These are phyloP conservation scores for Diadromus collaris DNA, from an alignment of 2,888 invertebrate species.

Conservation along the genomic window DNA sequence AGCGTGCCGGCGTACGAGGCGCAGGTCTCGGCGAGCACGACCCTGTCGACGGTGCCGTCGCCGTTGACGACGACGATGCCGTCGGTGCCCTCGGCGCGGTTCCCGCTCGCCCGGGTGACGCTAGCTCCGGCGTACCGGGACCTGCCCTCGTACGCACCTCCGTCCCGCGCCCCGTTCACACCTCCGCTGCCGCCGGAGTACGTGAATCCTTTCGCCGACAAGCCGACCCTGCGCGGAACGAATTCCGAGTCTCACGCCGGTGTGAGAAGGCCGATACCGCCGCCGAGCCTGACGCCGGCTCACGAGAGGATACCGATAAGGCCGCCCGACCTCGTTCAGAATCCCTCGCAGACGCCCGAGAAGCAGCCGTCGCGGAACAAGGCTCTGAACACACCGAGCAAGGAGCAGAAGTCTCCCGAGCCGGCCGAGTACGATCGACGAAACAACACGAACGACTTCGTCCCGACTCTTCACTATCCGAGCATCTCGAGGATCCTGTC, in stretches of 20 bases:
- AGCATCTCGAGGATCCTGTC: conserved; percentile 92
- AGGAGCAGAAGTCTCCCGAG: conserved; percentile 68
- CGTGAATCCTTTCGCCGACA: conserved; percentile 93
- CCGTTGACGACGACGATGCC: conserved; percentile 81
- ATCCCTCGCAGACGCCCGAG: conserved; percentile 69
- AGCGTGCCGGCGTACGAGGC: conserved; percentile 85
- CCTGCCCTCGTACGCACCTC: conserved; percentile 91
- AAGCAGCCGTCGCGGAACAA: conserved; percentile 72
- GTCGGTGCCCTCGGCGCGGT: conserved; percentile 61
- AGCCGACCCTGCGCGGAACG: conserved; percentile 91
- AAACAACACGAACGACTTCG: conserved; percentile 83
- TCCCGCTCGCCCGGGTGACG: conserved; percentile 73
- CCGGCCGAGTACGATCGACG: conserved; percentile 68
- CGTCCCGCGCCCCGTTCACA: conserved; percentile 89
- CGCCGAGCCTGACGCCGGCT: conserved; percentile 90
- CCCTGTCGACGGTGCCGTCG: conserved; percentile 84
- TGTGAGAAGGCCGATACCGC: conserved; percentile 88
- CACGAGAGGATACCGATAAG: conserved; percentile 92
- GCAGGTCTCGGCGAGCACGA: conserved; percentile 81
- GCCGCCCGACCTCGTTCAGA: conserved; percentile 83
- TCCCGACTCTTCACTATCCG: conserved; percentile 88
- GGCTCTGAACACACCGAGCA: conserved; percentile 70
- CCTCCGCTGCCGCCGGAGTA: conserved; percentile 93
- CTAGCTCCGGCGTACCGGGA: conserved; percentile 81
- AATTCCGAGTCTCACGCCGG: conserved; percentile 81